Conservation (phyloP, 2,797 vertebrate genomes). For the Clarias fuscus region DNA sequence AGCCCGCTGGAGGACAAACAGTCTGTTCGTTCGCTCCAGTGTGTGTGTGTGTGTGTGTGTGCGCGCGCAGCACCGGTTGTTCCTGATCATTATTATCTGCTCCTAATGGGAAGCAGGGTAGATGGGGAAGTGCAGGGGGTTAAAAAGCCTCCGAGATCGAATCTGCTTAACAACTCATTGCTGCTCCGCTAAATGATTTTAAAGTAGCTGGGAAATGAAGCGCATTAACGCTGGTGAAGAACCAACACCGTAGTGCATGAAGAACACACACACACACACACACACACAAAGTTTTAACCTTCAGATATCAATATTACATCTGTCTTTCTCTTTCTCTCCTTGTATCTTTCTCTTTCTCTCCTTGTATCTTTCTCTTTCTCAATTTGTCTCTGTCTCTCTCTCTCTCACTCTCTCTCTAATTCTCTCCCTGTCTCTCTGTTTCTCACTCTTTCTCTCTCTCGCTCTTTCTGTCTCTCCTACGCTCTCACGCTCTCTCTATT, state of each 20-base stretch:
- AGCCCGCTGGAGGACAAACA: slow-evolving; percentile 3
- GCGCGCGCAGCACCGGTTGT: slow-evolving; percentile 28
- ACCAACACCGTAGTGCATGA: background rate
- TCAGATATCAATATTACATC: background rate
- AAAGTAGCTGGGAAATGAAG: slow-evolving; percentile 73
- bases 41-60: slow-evolving; percentile 30
- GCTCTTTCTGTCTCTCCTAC: too few species aligned
- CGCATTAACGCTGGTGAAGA: slow-evolving; percentile 59
- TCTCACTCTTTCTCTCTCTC: too few species aligned
- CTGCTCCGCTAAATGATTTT: slow-evolving; percentile 73
- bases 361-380: too few species aligned
- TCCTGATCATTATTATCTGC: slow-evolving; percentile 58
- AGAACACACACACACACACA: background rate
- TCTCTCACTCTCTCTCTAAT: too few species aligned
- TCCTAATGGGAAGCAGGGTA: slow-evolving; percentile 45
- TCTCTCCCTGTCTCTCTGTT: too few species aligned
- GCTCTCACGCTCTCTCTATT: too few species aligned
- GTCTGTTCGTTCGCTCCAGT: slow-evolving; percentile 24
- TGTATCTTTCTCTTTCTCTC: background rate
- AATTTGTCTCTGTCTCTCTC: background rate
- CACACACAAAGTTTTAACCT: background rate
- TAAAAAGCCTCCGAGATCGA: slow-evolving; percentile 66
- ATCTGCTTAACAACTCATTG: slow-evolving; percentile 72
- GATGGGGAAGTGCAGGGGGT: slow-evolving; percentile 44
- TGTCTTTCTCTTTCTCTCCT: background rate